Evolutionary conservation across 2,888 invertebrate genomes (phyloP), one percentile per base, ranked within the genome.

Genomic region (Branchipolynoe longqiensis): DNA sequence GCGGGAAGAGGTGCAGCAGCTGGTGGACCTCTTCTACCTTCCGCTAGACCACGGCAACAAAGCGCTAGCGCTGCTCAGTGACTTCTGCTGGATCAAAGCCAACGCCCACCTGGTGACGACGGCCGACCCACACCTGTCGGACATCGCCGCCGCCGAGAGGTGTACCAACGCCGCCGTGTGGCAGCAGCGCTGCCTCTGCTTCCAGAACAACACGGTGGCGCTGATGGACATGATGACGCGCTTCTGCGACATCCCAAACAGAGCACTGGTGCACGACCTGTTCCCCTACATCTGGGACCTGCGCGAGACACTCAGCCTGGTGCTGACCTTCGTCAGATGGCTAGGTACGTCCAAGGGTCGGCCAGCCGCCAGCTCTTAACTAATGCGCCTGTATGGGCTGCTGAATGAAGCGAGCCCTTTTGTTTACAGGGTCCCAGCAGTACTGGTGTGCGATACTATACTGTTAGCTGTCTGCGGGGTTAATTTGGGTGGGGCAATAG

Each of bases 211-310:
- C 54, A 31, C 84, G 18, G 48, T 48, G 1, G 58, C 73, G 1
- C 36, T 86, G 25, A 28, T 62, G 40, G 31, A 74, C 25, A 31
- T 74, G 22, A 87, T 90, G 36, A 87, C 88, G 62, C 89, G 89
- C 41, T 88, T 93, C 40, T 89, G 89, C 59, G 86, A 89, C 31
- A 90, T 92, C 54, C 92, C 93, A 31, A 93, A 93, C 89, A 90
- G 91, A 82, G 98, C 98, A 93, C 95, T 99, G 81, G 95, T 97
- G 86, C 97, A 97, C 90, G 99, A 99, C 94, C 95, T 99, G 88
- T 98, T 97, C 92, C 97, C 98, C 0, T 99, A 99, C 93, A 95
- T 98, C 84, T 98, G 98, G 98, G 99, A 99, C 93, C 96, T 98
- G 93, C 95, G 97, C 91, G 97, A 97, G 33, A 97, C 98, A 59